phyloP scores from a whole-genome alignment of 2,888 invertebrate species.

The Campoplex nolae region DNA sequence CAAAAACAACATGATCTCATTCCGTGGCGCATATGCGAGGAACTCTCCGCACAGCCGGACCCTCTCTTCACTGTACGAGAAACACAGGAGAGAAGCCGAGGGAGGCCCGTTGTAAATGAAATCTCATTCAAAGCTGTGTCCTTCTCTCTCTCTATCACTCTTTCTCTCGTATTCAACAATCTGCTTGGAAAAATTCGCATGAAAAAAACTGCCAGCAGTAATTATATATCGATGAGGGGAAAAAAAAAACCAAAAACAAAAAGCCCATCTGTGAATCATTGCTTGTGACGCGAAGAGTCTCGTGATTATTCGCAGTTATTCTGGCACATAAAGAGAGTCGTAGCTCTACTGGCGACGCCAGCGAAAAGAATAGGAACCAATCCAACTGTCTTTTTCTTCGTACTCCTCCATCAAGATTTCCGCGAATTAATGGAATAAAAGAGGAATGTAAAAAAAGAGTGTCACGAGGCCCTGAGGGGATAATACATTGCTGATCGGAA shows the following conservation, averaged over 20 bases:
- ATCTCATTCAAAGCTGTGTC: constrained; percentile 66
- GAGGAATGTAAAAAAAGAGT: constrained; percentile 10
- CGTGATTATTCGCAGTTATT: constrained; percentile 21
- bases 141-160: neutral
- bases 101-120: constrained; percentile 59
- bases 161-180: constrained; percentile 20
- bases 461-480: constrained; percentile 40
- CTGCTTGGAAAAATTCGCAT: constrained; percentile 37
- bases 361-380: constrained; percentile 25
- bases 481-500: constrained; percentile 44
- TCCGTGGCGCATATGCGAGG: constrained; percentile 75
- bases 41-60: constrained; percentile 67
- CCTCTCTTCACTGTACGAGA: constrained; percentile 43
- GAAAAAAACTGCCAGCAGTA: neutral
- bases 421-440: constrained; percentile 1
- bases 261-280: constrained; percentile 15
- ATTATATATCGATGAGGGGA: constrained; percentile 1
- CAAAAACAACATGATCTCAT: constrained; percentile 85
- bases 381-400: constrained; percentile 18
- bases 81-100: constrained; percentile 2
- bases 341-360: constrained; percentile 18
- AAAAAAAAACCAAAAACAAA: constrained; percentile 1
- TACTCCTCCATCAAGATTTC: constrained; percentile 8
- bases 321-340: constrained; percentile 29
- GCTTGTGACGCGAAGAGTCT: constrained; percentile 1